These are phyloP conservation scores for Drosophila littoralis DNA, from an alignment of 1,140 invertebrate species.

Conservation along the genomic window DNA sequence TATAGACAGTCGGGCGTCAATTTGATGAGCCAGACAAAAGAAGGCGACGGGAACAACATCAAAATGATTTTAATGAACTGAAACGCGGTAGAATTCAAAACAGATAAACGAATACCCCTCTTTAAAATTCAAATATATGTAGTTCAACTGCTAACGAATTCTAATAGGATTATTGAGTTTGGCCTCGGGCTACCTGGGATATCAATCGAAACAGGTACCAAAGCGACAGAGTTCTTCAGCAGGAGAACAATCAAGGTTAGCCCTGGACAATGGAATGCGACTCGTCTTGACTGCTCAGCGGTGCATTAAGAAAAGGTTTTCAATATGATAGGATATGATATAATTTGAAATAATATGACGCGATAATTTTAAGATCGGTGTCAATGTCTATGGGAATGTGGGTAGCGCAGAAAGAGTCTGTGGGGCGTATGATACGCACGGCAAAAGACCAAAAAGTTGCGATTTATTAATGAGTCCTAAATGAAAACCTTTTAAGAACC, in stretches of 20 bases:
- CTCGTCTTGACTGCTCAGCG: constrained; percentile 2
- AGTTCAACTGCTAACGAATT: constrained; percentile 55
- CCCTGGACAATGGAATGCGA: constrained; percentile 30
- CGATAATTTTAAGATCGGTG: constrained; percentile 33
- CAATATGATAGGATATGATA: constrained; percentile 15
- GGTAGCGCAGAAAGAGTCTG: neutral
- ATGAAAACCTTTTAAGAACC: too few species aligned
- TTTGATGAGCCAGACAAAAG: constrained; percentile 44
- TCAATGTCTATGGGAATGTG: neutral
- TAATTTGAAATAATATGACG: constrained; percentile 10
- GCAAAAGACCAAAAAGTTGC: neutral
- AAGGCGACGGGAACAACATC: constrained; percentile 42
- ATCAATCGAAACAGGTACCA: constrained; percentile 54
- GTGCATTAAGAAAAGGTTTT: constrained; percentile 20
- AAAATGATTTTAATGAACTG: constrained; percentile 62
- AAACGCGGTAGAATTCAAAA: constrained; percentile 29
- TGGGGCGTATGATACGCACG: too few species aligned
- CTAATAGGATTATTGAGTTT: constrained; percentile 62
- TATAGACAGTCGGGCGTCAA: constrained; percentile 70
- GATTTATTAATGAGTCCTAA: neutral
- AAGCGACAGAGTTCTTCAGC: constrained; percentile 26
- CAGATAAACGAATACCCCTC: constrained; percentile 26
- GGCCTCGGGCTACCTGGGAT: constrained; percentile 41
- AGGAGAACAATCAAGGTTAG: constrained; percentile 43
- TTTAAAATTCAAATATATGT: constrained; percentile 46